phyloP scores from a whole-genome alignment of 2,113 vertebrate species.

The Tinamus guttatus region DNA sequence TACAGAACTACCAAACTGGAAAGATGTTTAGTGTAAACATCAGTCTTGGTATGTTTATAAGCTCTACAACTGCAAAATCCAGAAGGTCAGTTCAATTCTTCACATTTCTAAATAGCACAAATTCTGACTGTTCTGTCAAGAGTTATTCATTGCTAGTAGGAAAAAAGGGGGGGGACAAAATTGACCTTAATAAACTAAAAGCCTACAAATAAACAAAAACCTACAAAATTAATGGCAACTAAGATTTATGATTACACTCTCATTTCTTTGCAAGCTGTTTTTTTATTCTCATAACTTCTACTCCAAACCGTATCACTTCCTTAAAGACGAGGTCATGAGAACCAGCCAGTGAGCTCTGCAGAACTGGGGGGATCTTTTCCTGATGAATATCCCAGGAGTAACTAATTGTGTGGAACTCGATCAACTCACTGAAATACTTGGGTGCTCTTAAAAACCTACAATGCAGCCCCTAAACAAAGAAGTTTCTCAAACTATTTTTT shows the following conservation, averaged over 20 bases:
- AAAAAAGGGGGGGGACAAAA: background rate
- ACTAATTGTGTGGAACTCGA: background rate
- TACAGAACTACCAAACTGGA: background rate
- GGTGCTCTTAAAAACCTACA: background rate
- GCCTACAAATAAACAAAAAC: background rate
- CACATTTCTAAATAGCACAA: background rate
- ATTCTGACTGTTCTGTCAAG: background rate
- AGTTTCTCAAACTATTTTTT: background rate
- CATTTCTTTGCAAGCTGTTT: background rate
- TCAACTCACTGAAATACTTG: background rate
- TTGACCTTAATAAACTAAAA: background rate
- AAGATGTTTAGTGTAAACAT: background rate
- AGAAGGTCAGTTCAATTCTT: background rate
- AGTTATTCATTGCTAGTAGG: background rate
- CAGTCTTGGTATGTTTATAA: background rate
- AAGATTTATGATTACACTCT: background rate
- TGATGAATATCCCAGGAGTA: background rate
- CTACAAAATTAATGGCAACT: background rate
- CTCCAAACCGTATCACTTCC: background rate
- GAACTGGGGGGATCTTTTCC: background rate
- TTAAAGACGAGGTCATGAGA: background rate
- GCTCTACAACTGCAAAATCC: background rate
- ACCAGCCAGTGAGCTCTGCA: background rate
- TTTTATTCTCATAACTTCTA: background rate
- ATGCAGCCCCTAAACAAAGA: background rate